Evolutionary conservation across 1,140 invertebrate species (phyloP).

Genomic region (Stegodyphus mimosarum): DNA sequence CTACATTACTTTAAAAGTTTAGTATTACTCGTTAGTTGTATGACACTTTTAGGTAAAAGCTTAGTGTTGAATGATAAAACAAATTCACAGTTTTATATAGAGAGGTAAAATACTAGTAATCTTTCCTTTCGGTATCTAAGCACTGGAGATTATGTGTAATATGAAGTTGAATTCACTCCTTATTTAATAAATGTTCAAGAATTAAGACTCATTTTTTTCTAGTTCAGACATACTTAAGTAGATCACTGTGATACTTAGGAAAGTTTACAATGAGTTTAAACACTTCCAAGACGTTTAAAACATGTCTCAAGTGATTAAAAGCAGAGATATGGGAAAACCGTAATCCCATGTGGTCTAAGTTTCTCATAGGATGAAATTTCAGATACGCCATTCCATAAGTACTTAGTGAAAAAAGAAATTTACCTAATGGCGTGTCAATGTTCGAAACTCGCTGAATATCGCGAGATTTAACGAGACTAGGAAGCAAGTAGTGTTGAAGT

Average conservation of each 20-base stretch:
- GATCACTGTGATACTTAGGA: background rate
- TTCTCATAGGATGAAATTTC: background rate
- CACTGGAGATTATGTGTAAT: no score
- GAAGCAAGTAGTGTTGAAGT: constrained; percentile 54
- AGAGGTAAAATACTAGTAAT: no score
- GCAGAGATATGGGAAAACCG: constrained; percentile 35
- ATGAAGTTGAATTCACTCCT: no score
- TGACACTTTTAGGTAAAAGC: no score
- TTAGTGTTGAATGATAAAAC: no score
- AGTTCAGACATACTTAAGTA: no score
- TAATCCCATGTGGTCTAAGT: constrained; percentile 23
- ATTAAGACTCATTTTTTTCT: no score
- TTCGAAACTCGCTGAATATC: constrained; percentile 48
- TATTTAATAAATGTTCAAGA: no score
- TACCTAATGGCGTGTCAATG: constrained; percentile 56
- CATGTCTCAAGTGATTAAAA: constrained; percentile 45
- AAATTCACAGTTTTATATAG: no score
- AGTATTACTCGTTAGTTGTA: no score
- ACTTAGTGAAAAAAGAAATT: constrained; percentile 56
- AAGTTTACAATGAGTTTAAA: background rate
- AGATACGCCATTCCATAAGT: constrained; percentile 13
- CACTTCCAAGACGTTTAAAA: background rate
- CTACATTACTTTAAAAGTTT: no score
- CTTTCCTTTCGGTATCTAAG: no score
- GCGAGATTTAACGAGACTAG: constrained; percentile 59